Conservation (phyloP, 1,140 invertebrate genomes). For the Ceratina australensis region DNA sequence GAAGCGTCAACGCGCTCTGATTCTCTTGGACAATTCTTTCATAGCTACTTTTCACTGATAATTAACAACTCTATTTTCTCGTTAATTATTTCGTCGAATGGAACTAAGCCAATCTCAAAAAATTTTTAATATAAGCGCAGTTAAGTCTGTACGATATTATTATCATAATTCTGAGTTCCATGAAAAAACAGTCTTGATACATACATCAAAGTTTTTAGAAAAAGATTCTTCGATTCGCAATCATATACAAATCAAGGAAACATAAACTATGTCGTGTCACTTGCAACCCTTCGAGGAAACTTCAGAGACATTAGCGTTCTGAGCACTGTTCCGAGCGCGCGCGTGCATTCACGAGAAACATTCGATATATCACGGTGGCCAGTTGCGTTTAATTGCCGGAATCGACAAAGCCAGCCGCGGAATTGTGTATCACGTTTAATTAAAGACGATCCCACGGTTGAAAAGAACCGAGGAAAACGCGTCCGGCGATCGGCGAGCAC, state of each 20-base stretch:
- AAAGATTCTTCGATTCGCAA: too few relatives aligned
- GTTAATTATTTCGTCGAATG: background rate
- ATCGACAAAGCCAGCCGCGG: background rate
- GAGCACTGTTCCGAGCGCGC: background rate
- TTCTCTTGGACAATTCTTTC: conserved; percentile 9
- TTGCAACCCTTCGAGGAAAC: background rate
- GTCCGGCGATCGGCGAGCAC: background rate
- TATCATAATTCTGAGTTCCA: too few relatives aligned
- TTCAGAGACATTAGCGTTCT: background rate
- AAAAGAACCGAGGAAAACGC: too few relatives aligned
- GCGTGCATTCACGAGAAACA: conserved; percentile 1
- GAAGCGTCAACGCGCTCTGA: conserved; percentile 6
- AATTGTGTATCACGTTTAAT: conserved; percentile 29
- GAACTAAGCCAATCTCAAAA: background rate
- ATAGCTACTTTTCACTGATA: background rate
- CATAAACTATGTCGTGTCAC: too few relatives aligned
- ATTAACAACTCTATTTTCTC: background rate
- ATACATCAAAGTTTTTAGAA: too few relatives aligned
- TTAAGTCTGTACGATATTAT: too few relatives aligned
- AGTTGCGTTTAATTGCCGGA: conserved; percentile 24
- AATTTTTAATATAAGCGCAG: too few relatives aligned
- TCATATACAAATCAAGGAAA: too few relatives aligned
- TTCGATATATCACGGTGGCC: background rate
- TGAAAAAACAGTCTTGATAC: too few relatives aligned
- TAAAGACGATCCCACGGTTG: background rate